Conservation (phyloP, 2,113 vertebrate genomes). For the Garra rufa region DNA sequence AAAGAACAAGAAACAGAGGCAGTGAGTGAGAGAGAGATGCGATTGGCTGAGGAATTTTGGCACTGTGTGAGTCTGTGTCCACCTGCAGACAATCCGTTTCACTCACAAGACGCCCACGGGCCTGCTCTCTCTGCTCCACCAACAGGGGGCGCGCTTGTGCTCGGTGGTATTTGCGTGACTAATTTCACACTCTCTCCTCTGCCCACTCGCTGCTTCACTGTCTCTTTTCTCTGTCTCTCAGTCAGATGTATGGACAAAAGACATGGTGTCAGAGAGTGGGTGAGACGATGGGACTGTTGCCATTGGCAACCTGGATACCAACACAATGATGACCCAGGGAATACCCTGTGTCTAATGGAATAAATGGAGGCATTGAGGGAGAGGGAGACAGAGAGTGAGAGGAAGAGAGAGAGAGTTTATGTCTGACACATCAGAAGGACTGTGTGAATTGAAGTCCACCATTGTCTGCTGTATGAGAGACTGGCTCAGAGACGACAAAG, state of each 20-base stretch:
- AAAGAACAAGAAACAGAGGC: not conserved
- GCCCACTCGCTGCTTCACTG: constrained; percentile 49
- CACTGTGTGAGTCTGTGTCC: constrained; percentile 56
- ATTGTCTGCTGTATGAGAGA: constrained; percentile 39
- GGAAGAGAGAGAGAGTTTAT: constrained; percentile 50
- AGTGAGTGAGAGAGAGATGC: constrained; percentile 13
- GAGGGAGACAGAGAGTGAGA: constrained; percentile 55
- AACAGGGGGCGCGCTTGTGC: constrained; percentile 81
- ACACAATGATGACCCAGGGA: constrained; percentile 68
- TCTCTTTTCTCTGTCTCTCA: constrained; percentile 36
- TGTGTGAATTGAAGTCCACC: constrained; percentile 44
- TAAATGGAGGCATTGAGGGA: constrained; percentile 74
- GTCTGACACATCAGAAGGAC: constrained; percentile 55
- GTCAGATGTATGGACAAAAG: constrained; percentile 62
- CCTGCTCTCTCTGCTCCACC: constrained; percentile 68
- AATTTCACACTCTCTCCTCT: constrained; percentile 74
- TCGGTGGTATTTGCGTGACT: constrained; percentile 77
- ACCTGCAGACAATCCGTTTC: constrained; percentile 63
- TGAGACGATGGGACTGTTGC: constrained; percentile 65
- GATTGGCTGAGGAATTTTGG: constrained; percentile 25
- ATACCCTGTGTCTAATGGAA: constrained; percentile 61
- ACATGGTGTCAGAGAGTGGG: constrained; percentile 58
- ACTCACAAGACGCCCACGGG: constrained; percentile 77
- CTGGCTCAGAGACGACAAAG: not conserved
- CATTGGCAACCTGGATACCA: constrained; percentile 67